Evolutionary conservation across 2,113 vertebrate species (phyloP).

Genomic region (Eubucco bourcierii): DNA sequence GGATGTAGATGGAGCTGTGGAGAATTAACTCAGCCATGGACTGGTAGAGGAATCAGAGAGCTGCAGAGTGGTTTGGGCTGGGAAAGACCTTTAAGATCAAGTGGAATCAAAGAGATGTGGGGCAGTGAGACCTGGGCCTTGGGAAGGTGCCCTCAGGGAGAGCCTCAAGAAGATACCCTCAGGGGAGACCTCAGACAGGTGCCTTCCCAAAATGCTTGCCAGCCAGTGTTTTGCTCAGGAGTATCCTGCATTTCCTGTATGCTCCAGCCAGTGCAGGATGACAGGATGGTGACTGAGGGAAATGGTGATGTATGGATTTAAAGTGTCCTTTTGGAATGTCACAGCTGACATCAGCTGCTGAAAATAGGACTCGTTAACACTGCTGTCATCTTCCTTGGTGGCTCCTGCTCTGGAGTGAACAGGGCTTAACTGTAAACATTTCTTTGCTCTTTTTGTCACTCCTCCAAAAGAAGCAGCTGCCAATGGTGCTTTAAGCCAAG

Average conservation of each 20-base stretch:
- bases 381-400: neutral
- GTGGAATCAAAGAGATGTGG: neutral
- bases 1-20: too few relatives aligned
- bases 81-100: too few relatives aligned
- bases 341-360: neutral
- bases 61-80: too few relatives aligned
- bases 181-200: neutral
- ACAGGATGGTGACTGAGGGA: neutral
- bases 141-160: neutral
- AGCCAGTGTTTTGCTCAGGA: neutral
- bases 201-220: neutral
- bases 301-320: neutral
- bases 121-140: neutral
- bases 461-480: constrained; percentile 74
- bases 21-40: too few relatives aligned
- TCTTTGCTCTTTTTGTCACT: constrained; percentile 31
- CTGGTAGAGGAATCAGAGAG: too few relatives aligned
- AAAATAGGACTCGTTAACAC: neutral
- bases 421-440: neutral
- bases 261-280: rapidly evolving
- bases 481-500: constrained; percentile 72
- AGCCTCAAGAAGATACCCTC: neutral
- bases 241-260: neutral
- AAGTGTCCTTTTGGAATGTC: neutral
- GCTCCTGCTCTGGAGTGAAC: neutral